Evolutionary conservation across 2,888 invertebrate genomes (phyloP), one percentile per base, ranked within the genome.

Genomic region (Lochmaea crataegi): DNA sequence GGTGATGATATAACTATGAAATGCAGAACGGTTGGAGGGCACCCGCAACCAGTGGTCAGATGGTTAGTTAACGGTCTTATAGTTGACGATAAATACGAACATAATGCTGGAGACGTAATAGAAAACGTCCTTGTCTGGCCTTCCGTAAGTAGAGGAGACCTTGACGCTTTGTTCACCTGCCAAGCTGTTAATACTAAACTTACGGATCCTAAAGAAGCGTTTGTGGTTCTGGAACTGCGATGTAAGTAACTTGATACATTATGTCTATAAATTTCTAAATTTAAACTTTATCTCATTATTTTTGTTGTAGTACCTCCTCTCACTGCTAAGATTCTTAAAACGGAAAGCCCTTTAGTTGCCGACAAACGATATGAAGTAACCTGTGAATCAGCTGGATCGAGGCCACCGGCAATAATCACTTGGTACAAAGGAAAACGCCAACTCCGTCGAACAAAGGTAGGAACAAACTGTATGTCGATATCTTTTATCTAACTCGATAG

Each of bases 341-440:
- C 90, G 80, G 87, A 91, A 81, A 89, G 89, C 81, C 92, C 93
- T 61, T 90, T 96, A 83, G 93, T 94, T 65, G 95, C 96, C 12
- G 95, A 95, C 83, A 91, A 93, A 73, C 90, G 93, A 68, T 96
- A 95, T 88, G 94, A 94, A 86, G 92, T 96, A 73, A 90, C 92
- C 68, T 96, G 96, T 84, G 93, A 94, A 86, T 94, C 95, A 4
- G 92, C 93, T 12, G 96, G 96, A 80, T 95, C 95, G 65, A 89
- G 95, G 76, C 96, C 96, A 72, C 92, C 95, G 26, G 95, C 96
- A 41, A 90, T 94, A 84, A 92, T 96, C 86, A 93, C 95, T 16
- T 96, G 96, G 96, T 94, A 94, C 89, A 96, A 96, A 87, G 95
- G 95, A 76, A 94, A 94, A 85, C 89, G 94, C 74, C 93, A 93